Evolutionary conservation across 2,888 invertebrate genomes (phyloP).

Genomic region (Periphyllus acericola): DNA sequence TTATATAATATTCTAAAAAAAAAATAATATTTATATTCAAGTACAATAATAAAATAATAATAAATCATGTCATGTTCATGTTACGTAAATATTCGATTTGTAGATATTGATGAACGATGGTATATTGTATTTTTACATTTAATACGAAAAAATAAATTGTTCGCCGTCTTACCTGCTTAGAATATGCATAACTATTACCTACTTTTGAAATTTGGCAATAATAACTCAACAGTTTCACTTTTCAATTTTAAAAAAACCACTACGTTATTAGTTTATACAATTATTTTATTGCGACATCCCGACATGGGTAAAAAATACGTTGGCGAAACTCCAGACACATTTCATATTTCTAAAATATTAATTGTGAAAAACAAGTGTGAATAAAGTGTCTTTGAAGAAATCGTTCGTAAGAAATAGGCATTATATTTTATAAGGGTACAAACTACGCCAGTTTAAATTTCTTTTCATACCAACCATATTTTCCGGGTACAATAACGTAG

Average conservation of each 20-base stretch:
- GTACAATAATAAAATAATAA: too few relatives aligned
- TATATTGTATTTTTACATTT: neutral
- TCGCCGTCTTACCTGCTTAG: neutral
- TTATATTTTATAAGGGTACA: neutral
- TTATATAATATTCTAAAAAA: too few relatives aligned
- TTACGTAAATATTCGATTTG: neutral
- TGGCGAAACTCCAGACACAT: slow-evolving; percentile 23
- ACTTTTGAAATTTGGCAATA: slow-evolving; percentile 26
- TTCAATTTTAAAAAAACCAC: neutral
- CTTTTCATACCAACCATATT: too few relatives aligned
- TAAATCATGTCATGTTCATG: neutral
- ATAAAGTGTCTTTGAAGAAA: slow-evolving; percentile 11
- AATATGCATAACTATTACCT: neutral
- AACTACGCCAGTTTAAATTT: neutral
- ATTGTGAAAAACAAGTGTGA: neutral
- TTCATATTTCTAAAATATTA: neutral
- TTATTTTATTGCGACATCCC: neutral
- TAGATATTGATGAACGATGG: neutral
- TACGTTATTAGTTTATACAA: slow-evolving; percentile 37
- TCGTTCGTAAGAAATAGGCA: slow-evolving; percentile 4
- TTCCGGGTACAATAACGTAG: too few relatives aligned
- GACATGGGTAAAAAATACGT: neutral
- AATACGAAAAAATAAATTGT: neutral
- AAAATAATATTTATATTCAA: too few relatives aligned
- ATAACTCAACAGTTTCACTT: slow-evolving; percentile 38